These are phyloP conservation scores for Lanius collurio DNA, from an alignment of 2,113 vertebrate genomes.

Conservation along the genomic window DNA sequence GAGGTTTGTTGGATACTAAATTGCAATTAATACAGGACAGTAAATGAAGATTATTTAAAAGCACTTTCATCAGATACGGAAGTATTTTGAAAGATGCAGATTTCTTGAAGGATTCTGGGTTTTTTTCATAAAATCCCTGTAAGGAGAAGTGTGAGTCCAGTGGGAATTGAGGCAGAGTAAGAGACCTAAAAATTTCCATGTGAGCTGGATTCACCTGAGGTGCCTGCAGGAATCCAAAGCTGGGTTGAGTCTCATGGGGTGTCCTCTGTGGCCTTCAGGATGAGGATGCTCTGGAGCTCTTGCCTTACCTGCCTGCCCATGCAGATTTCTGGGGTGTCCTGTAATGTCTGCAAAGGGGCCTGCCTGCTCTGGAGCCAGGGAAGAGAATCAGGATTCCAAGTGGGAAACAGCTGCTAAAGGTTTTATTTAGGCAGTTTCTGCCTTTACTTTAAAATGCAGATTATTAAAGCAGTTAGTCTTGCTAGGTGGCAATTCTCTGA, in stretches of 20 bases:
- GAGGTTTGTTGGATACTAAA: background rate
- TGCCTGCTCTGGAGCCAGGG: background rate
- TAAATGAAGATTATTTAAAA: background rate
- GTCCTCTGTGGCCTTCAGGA: background rate
- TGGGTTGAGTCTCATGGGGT: background rate
- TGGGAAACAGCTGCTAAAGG: background rate
- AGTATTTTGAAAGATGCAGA: background rate
- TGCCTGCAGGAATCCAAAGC: background rate
- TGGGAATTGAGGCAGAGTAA: background rate
- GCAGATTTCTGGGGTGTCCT: background rate
- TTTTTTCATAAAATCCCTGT: background rate
- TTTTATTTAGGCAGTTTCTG: background rate
- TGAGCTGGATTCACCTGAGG: background rate
- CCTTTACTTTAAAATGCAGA: background rate
- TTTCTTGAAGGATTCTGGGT: background rate
- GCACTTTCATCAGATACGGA: background rate
- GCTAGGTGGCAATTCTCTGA: background rate
- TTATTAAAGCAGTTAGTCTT: background rate
- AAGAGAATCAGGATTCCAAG: background rate
- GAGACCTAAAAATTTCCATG: rapidly evolving
- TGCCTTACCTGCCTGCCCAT: background rate
- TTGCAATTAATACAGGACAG: background rate
- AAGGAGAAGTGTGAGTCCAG: background rate
- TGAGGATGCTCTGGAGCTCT: background rate
- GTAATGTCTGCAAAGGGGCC: background rate